Evolutionary conservation across 2,113 vertebrate species (phyloP).

Genomic region (Chaenocephalus aceratus): DNA sequence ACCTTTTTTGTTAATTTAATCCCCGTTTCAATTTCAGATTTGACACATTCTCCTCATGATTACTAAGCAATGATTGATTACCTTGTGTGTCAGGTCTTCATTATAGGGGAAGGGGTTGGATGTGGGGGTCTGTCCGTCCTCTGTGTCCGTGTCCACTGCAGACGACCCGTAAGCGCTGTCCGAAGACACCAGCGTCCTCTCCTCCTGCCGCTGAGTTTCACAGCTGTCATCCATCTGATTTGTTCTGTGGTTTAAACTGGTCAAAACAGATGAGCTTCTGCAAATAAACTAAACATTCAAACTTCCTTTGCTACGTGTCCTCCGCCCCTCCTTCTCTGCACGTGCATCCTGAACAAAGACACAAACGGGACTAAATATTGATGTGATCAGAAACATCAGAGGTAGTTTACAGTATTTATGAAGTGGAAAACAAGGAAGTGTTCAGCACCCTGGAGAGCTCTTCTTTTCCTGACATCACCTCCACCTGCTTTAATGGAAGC

Average conservation of each 20-base stretch:
- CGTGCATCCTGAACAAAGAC: not conserved
- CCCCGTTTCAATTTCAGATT: not conserved
- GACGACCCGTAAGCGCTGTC: conserved; percentile 73
- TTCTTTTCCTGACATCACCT: not conserved
- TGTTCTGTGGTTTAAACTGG: not conserved
- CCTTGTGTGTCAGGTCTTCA: conserved; percentile 84
- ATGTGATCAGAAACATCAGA: conserved; percentile 1
- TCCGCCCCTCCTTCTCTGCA: conserved; percentile 9
- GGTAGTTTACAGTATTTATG: conserved; percentile 61
- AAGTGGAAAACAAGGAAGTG: conserved; percentile 37
- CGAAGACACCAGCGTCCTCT: conserved; percentile 26
- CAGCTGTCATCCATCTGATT: conserved; percentile 46
- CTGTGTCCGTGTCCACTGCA: conserved; percentile 47
- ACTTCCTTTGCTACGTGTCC: conserved; percentile 18
- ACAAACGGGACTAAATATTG: conserved; percentile 48
- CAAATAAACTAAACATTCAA: not conserved
- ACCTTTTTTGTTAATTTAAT: not conserved
- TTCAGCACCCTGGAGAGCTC: conserved; percentile 65
- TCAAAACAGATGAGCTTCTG: not conserved
- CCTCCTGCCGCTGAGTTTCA: conserved; percentile 17
- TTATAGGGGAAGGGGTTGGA: conserved; percentile 66
- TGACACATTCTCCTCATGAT: not conserved
- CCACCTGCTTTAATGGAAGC: not conserved
- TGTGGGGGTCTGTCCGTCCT: conserved; percentile 58
- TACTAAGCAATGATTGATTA: conserved; percentile 28